Evolutionary conservation across 2,888 invertebrate species (phyloP), one percentile per base, ranked within the genome.

Genomic region (Chelonus formosanus): DNA sequence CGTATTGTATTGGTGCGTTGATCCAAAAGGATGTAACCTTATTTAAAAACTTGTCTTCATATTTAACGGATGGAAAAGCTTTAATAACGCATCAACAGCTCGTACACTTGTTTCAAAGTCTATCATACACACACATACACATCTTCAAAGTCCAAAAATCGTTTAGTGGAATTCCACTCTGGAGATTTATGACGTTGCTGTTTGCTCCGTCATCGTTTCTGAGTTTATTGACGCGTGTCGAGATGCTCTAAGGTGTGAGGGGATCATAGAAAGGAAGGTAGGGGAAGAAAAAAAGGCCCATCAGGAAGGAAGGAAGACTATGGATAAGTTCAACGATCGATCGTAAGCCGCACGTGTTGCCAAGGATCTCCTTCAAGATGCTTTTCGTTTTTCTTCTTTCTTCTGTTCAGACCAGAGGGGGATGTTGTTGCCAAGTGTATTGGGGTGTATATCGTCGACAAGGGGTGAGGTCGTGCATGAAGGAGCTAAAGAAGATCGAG

Each of bases 221-320:
- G 66, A 66, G 61, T 61, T 66, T 66, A 66, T 61, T 61, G 66
- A 66, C 66, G 66, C 66, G 66, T 66, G 66, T 60, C 66, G 56
- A 40, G 60, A 45, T 35, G 60, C 45, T 58, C 58, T 31, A 57
- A 55, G 44, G n/a, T 63, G 54, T 52, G 44, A 55, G 35, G 34
- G 58, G 58, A 36, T 36, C 32, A 8, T 52, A 45, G n/a, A 4
- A 7, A 31, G 34, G 40, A 43, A 50, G 36, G 55, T n/a, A 55
- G 34, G n/a, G 43, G 5, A 35, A 6, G n/a, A 10, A 5, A 10
- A 54, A 43, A 34, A 50, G n/a, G 43, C n/a, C 54, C 32, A 20
- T 20, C 20, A 53, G 55, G 55, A 50, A 52, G 52, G 52, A 66
- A 45, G 56, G 61, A 61, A 50, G 45, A 36, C 10, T 43, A 43